These are phyloP conservation scores for Trogon melanurus DNA, from an alignment of 2,113 vertebrate species.

Conservation along the genomic window DNA sequence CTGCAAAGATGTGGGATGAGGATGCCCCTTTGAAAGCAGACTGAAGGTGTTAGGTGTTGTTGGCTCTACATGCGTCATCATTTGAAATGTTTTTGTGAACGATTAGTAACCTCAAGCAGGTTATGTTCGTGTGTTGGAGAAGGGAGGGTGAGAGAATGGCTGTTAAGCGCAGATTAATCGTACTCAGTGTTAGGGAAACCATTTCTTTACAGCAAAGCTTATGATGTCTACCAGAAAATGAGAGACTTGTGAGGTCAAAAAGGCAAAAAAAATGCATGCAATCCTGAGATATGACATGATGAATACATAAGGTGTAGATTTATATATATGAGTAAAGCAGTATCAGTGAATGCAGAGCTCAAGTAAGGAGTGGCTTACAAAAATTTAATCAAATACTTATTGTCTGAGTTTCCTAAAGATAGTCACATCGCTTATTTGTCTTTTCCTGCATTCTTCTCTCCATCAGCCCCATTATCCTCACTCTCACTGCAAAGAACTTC, in stretches of 20 bases:
- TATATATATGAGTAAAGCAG: not conserved
- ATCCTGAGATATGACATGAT: not conserved
- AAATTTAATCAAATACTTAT: not conserved
- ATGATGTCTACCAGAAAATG: not conserved
- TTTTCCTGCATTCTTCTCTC: not conserved
- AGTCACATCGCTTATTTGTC: not conserved
- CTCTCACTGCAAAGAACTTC: not conserved
- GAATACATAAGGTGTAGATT: not conserved
- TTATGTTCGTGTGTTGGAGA: not conserved
- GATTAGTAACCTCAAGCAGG: not conserved
- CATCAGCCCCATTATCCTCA: not conserved
- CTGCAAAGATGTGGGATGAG: not conserved
- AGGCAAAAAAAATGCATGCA: not conserved
- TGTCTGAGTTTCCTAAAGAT: not conserved
- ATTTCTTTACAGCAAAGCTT: not conserved
- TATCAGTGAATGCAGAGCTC: not conserved
- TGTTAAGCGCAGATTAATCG: constrained; percentile 17
- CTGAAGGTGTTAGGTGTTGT: not conserved
- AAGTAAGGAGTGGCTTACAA: not conserved
- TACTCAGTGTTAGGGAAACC: not conserved
- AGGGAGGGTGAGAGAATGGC: not conserved
- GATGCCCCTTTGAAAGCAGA: not conserved
- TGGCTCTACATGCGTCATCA: not conserved
- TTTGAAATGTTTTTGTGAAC: not conserved
- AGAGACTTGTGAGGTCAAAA: not conserved